Percentiles rank a stretch among this genome's conserved stretches.
Evolutionary conservation across 2,888 invertebrate genomes (phyloP).

Genomic region (Leptogaster cylindrica): DNA sequence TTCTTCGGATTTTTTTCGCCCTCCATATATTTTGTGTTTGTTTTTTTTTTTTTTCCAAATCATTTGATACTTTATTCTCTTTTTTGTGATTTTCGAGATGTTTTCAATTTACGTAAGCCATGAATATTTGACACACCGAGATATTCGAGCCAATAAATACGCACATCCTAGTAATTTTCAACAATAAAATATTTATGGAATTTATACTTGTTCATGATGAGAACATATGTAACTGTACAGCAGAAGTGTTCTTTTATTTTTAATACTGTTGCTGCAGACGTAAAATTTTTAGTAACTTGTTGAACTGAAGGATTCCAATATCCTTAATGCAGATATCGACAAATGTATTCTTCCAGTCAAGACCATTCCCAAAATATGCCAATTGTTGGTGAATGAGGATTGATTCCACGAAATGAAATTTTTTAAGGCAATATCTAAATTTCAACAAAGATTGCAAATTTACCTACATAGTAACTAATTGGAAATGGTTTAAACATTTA

Average conservation of each 20-base stretch:
- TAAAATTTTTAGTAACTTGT: conserved; percentile 16
- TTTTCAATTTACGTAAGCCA: conserved; percentile 40
- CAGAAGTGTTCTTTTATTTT: conserved; percentile 8
- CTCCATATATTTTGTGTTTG: no score
- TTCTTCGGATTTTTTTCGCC: conserved; percentile 25
- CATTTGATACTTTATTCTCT: conserved; percentile 41
- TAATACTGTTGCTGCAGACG: background rate
- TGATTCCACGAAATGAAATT: no score
- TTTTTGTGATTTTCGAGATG: conserved; percentile 38
- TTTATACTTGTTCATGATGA: conserved; percentile 24
- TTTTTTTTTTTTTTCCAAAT: conserved; percentile 30
- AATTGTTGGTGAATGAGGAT: no score
- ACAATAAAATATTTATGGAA: conserved; percentile 39
- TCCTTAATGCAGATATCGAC: no score
- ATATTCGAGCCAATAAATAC: conserved; percentile 19
- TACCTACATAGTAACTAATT: no score
- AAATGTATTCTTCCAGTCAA: no score
- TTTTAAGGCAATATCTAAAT: no score
- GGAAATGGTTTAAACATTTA: no score
- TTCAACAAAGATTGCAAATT: no score
- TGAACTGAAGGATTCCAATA: no score
- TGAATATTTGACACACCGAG: conserved; percentile 34
- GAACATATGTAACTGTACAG: conserved; percentile 14
- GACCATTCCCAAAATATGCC: no score
- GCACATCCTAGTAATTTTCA: conserved; percentile 32